Percentiles rank a stretch among this genome's conserved stretches.
phyloP scores from a whole-genome alignment of 2,797 vertebrate species.

The Lutjanus argentimaculatus region DNA sequence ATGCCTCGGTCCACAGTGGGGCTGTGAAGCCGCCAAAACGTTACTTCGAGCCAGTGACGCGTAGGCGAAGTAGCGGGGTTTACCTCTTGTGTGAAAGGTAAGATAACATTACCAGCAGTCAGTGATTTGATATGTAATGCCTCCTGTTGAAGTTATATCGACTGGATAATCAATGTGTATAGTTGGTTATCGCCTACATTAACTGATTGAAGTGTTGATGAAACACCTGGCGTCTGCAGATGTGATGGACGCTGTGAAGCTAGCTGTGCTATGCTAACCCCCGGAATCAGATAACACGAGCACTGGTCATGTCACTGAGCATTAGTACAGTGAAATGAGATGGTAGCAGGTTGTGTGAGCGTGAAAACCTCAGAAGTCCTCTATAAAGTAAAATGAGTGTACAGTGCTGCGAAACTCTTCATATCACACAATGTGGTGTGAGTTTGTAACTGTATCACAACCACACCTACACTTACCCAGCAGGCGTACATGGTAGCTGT shows the following conservation, averaged over 20 bases:
- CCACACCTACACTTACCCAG: neutral
- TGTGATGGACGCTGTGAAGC: neutral
- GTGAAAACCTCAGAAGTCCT: neutral
- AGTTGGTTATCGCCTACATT: no score
- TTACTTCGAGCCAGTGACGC: neutral
- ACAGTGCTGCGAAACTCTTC: neutral
- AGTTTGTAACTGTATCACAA: neutral
- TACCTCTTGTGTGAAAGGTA: slow-evolving; percentile 2
- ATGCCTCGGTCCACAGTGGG: slow-evolving; percentile 78
- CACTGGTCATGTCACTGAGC: neutral
- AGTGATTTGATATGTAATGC: neutral
- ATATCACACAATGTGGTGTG: neutral
- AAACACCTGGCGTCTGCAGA: neutral
- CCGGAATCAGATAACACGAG: neutral
- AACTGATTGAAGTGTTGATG: slow-evolving; percentile 20
- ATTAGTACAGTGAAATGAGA: neutral
- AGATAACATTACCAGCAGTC: neutral
- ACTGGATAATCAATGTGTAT: neutral
- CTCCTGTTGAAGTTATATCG: accelerated
- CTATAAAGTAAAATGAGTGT: neutral
- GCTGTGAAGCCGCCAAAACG: slow-evolving; percentile 36
- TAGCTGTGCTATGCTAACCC: slow-evolving; percentile 1
- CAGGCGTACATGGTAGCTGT: neutral
- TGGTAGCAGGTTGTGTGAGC: neutral
- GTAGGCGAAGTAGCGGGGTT: neutral